phyloP scores from a whole-genome alignment of 2,113 vertebrate species.

The Elephantulus edwardii region DNA sequence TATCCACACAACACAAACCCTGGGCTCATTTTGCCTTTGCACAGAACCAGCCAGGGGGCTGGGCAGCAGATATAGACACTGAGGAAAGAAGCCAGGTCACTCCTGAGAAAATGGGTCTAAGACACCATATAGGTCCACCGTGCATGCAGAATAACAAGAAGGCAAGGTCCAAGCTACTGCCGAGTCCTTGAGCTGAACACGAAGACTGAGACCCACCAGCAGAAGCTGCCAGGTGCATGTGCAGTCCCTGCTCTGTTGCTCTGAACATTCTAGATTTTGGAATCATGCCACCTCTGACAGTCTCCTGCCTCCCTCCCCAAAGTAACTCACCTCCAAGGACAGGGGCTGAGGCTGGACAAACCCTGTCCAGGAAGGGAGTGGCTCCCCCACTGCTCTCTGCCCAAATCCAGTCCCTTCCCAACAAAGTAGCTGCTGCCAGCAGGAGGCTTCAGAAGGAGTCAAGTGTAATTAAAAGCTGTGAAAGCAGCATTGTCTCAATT shows the following conservation, averaged over 20 bases:
- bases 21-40: background rate
- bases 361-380: background rate
- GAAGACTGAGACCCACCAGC: background rate
- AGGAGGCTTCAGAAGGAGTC: constrained; percentile 53
- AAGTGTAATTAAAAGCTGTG: constrained; percentile 66
- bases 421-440: constrained; percentile 34
- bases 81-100: background rate
- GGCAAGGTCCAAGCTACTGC: background rate
- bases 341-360: background rate
- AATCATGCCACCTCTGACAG: background rate
- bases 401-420: constrained; percentile 18
- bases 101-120: background rate
- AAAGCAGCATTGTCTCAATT: constrained; percentile 45
- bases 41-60: background rate
- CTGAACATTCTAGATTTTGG: background rate
- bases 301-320: no score
- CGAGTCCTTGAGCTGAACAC: background rate
- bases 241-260: background rate
- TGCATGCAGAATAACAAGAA: background rate
- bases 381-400: background rate
- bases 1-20: background rate
- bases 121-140: fast-evolving
- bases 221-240: background rate
- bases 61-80: fast-evolving
- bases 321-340: background rate